Evolutionary conservation across 2,888 invertebrate genomes (phyloP), one percentile per base, ranked within the genome.

Genomic region (Cataglyphis livida): DNA sequence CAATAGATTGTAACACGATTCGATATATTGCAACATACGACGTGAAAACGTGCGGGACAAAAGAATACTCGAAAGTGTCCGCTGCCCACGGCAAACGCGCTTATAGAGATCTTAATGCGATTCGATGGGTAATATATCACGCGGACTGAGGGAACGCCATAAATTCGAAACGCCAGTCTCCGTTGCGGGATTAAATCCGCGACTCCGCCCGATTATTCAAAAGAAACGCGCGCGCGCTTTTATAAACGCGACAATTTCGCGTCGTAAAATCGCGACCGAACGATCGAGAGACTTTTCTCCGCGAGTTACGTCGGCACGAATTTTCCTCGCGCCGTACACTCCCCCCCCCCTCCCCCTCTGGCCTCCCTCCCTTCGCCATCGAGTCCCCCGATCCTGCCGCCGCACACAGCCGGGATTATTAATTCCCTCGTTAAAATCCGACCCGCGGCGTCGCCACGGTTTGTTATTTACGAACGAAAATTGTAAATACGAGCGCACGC

Each of bases 391-490:
- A 70, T 59, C 59, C 85, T 76, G 64, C 70, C 83, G 57, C 38
- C 74, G 28, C 57, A 35, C 81, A 61, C 83, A 61, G 71, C 61
- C 73, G 59, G 84, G 90, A 90, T 90, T 90, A 90, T 90, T 90
- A 90, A 90, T 90, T 90, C 89, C 90, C 90, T 90, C 90, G 90
- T 91, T 90, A 91, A 91, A 91, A 91, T 91, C 87, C 88, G 86
- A 85, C 86, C 85, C 87, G 89, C 90, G 89, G 89, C 89, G 82
- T 89, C 89, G 89, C 86, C 89, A 87, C 91, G 88, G 89, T 87
- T 88, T 86, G 90, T 91, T 91, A 91, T 90, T 90, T 90, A 90
- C 87, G 86, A 88, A 87, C 88, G 92, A 91, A 91, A 92, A 92
- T 92, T 91, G 91, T 92, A 92, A 92, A 92, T 92, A 92, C 87